Evolutionary conservation across 2,113 vertebrate genomes (phyloP).

Genomic region (Equus przewalskii): DNA sequence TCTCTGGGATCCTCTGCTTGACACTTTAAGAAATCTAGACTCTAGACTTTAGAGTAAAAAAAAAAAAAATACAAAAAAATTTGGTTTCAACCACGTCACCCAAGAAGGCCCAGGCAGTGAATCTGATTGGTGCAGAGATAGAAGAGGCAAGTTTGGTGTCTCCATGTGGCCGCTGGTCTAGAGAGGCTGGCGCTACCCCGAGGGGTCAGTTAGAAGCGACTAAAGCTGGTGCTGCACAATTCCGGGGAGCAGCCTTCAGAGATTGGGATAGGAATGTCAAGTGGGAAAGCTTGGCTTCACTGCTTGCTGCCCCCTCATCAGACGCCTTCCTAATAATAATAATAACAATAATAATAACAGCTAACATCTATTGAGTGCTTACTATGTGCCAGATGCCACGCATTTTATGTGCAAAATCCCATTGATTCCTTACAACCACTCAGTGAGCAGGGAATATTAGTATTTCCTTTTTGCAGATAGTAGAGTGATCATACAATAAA

Average conservation of each 20-base stretch:
- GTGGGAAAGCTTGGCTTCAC: not conserved
- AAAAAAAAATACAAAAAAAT: not conserved
- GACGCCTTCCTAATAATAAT: not conserved
- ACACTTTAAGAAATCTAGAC: constrained; percentile 30
- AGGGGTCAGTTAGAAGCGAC: not conserved
- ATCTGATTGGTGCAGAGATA: not conserved
- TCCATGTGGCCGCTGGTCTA: not conserved
- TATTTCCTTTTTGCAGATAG: not conserved
- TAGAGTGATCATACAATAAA: not conserved
- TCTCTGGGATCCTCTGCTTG: constrained; percentile 28
- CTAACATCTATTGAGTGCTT: not conserved
- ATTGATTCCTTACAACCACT: not conserved
- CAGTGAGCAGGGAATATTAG: not conserved
- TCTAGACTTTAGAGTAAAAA: constrained; percentile 40
- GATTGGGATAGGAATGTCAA: not conserved
- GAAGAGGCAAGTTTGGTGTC: not conserved
- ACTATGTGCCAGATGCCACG: not conserved
- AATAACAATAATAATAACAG: not conserved
- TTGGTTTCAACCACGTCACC: not conserved
- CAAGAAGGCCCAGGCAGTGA: constrained; percentile 14
- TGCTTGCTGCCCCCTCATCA: not conserved
- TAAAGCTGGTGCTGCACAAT: not conserved
- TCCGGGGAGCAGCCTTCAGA: not conserved
- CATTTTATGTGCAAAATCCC: not conserved
- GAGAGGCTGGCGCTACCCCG: not conserved